Evolutionary conservation across 2,888 invertebrate species (phyloP), one percentile per base, ranked within the genome.

Genomic region (Salticus scenicus): DNA sequence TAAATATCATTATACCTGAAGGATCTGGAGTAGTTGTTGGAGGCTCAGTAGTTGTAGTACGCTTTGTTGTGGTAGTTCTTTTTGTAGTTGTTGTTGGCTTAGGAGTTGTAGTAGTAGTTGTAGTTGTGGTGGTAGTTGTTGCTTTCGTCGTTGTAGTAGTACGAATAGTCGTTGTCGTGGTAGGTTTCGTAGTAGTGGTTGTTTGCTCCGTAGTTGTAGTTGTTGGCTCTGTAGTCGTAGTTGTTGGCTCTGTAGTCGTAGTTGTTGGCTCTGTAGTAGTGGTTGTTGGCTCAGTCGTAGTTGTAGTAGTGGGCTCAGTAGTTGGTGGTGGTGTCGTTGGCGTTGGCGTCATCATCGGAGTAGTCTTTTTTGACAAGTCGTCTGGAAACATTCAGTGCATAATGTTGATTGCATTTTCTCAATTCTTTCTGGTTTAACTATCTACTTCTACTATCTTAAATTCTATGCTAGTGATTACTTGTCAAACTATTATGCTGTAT

Each of bases 1-100:
- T 7, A 57, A 12, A 57, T 17, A 24, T 24, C 20, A 0, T 31
- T 17, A 71, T 86, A 86, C 85, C 85, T 86, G 85, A 80, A 7
- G 85, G 85, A 75, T 86, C 85, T 57, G 83, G 83, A 0, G 87
- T 87, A 7, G 87, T 81, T 1, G 87, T 87, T n/a, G 87, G 33
- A 8, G 87, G 82, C 30, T 37, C 12, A 24, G 69, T 77, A 20
- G 77, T 77, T 4, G 86, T 87, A 5, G 80, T 70, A 33, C 51
- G 42, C 24, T 70, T 76, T 17, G 86, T 79, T 1, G 85, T 85
- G 5, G 85, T 85, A 0, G 85, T 71, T 14, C 67, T 47, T 31
- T 33, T 20, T 24, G 20, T 73, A 10, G 73, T 51, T n/a, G 33
- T 31, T 0, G 73, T 78, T 5, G 78, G 78, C 1, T 67, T 79